A percentile compares a stretch with the other conserved stretches of the same genome.
Conservation (phyloP, 2,113 vertebrate genomes). For the Phaetusa simplex region DNA sequence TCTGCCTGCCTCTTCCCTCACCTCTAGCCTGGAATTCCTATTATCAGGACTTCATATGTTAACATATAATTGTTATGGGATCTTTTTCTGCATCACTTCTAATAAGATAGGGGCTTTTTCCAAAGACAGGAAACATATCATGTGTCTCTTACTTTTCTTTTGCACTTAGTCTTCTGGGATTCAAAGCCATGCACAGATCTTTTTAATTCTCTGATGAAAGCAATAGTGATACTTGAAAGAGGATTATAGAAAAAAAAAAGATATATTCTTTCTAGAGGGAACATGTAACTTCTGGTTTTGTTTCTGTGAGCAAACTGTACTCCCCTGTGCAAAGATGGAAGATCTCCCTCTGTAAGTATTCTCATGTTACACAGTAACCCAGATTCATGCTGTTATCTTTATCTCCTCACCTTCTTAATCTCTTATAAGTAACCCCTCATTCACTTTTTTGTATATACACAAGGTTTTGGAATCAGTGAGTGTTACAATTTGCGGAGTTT, state of each 20-base stretch:
- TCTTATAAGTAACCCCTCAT: background rate
- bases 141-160: background rate
- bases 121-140: background rate
- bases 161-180: background rate
- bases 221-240: background rate
- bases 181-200: background rate
- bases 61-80: background rate
- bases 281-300: background rate
- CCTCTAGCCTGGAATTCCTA: background rate
- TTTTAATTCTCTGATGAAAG: background rate
- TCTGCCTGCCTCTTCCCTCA: background rate
- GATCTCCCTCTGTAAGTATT: background rate
- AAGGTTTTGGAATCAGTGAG: background rate
- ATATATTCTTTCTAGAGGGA: background rate
- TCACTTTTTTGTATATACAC: background rate
- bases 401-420: background rate
- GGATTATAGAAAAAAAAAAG: background rate
- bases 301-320: background rate
- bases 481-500: background rate
- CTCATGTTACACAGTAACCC: background rate
- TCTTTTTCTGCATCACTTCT: background rate
- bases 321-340: background rate
- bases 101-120: background rate
- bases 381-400: background rate
- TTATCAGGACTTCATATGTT: background rate